A percentile compares a stretch with the other conserved stretches of the same genome.
phyloP scores from a whole-genome alignment of 2,113 vertebrate species.

The Lasiurus borealis region DNA sequence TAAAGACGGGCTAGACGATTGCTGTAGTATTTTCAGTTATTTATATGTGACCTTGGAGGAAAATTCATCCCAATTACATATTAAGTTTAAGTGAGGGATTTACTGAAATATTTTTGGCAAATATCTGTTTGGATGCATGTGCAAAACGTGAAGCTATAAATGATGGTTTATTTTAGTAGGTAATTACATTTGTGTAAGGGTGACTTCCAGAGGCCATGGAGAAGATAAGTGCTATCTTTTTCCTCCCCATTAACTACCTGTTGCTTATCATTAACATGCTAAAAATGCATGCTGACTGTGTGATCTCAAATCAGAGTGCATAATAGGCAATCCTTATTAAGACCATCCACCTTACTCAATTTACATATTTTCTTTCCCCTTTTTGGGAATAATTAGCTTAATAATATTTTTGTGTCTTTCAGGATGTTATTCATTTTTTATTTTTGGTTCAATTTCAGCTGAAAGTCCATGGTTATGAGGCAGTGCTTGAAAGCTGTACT shows the following conservation, averaged over 20 bases:
- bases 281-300: not conserved
- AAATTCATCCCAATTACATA: not conserved
- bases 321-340: not conserved
- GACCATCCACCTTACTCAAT: not conserved
- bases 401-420: not conserved
- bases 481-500: not conserved
- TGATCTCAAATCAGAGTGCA: not conserved
- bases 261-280: constrained; percentile 51
- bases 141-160: not conserved
- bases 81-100: constrained; percentile 11
- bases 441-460: not conserved
- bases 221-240: not conserved
- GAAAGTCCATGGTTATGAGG: not conserved
- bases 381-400: not conserved
- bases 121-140: not conserved
- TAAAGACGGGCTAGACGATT: not conserved
- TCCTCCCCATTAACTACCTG: constrained; percentile 52
- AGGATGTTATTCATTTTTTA: not conserved
- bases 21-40: not conserved
- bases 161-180: not conserved
- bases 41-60: not conserved
- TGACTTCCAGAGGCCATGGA: not conserved
- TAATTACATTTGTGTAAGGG: not conserved
- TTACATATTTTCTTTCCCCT: not conserved
- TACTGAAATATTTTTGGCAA: not conserved